Evolutionary conservation across 2,888 invertebrate genomes (phyloP).

Genomic region (Hofmannophila pseudospretella): DNA sequence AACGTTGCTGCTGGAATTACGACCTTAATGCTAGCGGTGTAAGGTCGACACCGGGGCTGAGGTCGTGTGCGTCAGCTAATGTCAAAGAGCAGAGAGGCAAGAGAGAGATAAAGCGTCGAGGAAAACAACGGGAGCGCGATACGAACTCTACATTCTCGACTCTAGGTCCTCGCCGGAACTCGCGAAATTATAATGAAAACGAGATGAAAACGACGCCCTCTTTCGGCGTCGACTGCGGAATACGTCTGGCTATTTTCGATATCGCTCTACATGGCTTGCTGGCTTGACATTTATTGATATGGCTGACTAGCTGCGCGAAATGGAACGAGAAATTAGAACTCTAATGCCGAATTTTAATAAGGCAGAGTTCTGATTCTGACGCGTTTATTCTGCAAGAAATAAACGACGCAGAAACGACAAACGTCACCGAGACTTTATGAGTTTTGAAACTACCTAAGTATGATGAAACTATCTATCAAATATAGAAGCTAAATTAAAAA

Average conservation of each 20-base stretch:
- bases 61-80: slow-evolving; percentile 57
- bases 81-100: slow-evolving; percentile 67
- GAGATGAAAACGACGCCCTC: slow-evolving; percentile 14
- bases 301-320: slow-evolving; percentile 11
- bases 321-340: slow-evolving; percentile 14
- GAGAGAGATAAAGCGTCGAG: slow-evolving; percentile 63
- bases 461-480: no score
- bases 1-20: slow-evolving; percentile 26
- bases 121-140: slow-evolving; percentile 51
- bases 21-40: slow-evolving; percentile 30
- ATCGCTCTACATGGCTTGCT: slow-evolving; percentile 11
- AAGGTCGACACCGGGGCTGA: slow-evolving; percentile 43
- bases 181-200: slow-evolving; percentile 26
- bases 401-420: background rate
- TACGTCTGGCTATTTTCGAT: slow-evolving; percentile 9
- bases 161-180: slow-evolving; percentile 13
- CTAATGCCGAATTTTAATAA: background rate
- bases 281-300: slow-evolving; percentile 13
- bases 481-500: no score
- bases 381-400: background rate
- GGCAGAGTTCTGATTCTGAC: background rate
- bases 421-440: no score
- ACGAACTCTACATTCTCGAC: slow-evolving; percentile 1
- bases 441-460: no score
- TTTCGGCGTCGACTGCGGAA: slow-evolving; percentile 6